Percentiles rank a stretch among this genome's conserved stretches.
Conservation (phyloP, 2,888 invertebrate genomes). For the Panzeria rudis region DNA sequence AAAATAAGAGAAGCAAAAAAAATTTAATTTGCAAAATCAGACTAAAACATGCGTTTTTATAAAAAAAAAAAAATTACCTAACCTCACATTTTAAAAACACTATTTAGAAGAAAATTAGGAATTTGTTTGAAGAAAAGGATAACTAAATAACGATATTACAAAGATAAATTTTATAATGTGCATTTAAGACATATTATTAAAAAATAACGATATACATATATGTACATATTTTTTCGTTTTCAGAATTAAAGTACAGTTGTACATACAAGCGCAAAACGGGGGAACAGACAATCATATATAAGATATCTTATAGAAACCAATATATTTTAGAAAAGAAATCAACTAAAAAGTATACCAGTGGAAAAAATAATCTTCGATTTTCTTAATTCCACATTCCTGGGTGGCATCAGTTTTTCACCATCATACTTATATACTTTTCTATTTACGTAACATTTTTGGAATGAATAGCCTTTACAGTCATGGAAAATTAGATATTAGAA, state of each 20-base stretch:
- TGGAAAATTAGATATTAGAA: constrained; percentile 34
- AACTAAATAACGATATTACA: constrained; percentile 60
- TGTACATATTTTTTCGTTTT: not conserved
- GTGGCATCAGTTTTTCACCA: constrained; percentile 45
- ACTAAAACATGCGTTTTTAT: constrained; percentile 71
- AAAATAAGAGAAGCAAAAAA: constrained; percentile 55
- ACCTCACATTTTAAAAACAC: constrained; percentile 74
- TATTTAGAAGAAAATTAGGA: constrained; percentile 69
- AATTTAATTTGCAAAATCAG: constrained; percentile 76
- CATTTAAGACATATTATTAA: constrained; percentile 4
- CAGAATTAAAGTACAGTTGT: constrained; percentile 78
- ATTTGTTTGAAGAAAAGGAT: not conserved
- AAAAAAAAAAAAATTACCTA: constrained; percentile 67
- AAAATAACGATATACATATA: not conserved
- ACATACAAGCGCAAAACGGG: constrained; percentile 76
- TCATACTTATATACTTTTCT: not conserved
- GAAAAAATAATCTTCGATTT: constrained; percentile 36
- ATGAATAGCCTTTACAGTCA: constrained; percentile 29
- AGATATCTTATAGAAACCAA: constrained; percentile 2
- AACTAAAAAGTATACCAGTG: not conserved
- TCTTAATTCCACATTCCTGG: constrained; percentile 52
- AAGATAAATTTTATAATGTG: constrained; percentile 42
- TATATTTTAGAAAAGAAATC: constrained; percentile 5
- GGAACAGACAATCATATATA: constrained; percentile 65
- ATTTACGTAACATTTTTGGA: constrained; percentile 66